phyloP scores from a whole-genome alignment of 2,113 vertebrate species.

The Gopherus evgoodei region DNA sequence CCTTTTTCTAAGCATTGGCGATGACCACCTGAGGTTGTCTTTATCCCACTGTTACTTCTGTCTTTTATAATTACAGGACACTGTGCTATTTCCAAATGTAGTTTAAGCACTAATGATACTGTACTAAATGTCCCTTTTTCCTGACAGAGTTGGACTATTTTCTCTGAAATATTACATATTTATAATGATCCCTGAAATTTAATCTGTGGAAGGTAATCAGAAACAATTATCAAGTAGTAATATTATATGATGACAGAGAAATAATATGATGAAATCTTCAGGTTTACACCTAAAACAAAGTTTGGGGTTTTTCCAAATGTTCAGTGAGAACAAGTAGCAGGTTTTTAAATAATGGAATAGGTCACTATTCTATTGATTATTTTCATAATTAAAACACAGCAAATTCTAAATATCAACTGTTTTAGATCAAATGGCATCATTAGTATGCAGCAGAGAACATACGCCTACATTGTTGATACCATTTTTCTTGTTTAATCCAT shows the following conservation, averaged over 20 bases:
- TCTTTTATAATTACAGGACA: conserved; percentile 26
- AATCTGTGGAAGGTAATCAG: conserved; percentile 4
- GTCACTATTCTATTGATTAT: conserved; percentile 43
- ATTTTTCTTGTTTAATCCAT: conserved; percentile 73
- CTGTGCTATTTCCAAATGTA: conserved; percentile 5
- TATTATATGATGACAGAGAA: conserved; percentile 28
- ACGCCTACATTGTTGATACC: conserved; percentile 43
- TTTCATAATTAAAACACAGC: conserved; percentile 71
- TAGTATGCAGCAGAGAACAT: conserved; percentile 40
- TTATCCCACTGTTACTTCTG: not conserved
- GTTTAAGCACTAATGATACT: conserved; percentile 18
- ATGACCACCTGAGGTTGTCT: not conserved
- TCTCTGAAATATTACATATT: not conserved
- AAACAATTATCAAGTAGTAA: conserved; percentile 35
- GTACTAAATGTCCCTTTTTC: not conserved
- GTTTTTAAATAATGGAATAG: conserved; percentile 53
- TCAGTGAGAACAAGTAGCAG: conserved; percentile 17
- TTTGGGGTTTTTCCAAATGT: not conserved
- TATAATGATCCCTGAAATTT: conserved; percentile 38
- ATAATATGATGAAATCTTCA: conserved; percentile 17
- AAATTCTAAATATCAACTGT: conserved; percentile 70
- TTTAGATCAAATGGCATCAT: conserved; percentile 55
- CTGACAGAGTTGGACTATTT: not conserved
- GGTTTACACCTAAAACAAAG: conserved; percentile 33
- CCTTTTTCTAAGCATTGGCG: fast-evolving